Evolutionary conservation across 2,797 vertebrate species (phyloP).

Genomic region (Numenius phaeopus): DNA sequence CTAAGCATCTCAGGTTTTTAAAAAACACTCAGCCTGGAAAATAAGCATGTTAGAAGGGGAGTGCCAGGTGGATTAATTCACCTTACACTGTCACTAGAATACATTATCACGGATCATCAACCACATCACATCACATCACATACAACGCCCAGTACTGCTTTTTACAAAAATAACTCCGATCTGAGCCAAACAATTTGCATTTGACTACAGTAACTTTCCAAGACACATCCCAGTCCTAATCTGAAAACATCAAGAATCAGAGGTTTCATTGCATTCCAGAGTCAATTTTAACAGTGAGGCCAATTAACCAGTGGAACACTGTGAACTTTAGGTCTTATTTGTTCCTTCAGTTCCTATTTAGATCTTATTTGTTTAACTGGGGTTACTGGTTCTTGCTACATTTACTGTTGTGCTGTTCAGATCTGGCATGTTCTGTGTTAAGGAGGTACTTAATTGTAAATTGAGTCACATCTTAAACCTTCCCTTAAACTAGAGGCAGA

Average conservation of each 20-base stretch:
- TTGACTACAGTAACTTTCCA: neutral
- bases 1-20: neutral
- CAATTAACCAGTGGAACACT: neutral
- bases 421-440: neutral
- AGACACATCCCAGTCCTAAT: neutral
- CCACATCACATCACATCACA: neutral
- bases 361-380: neutral
- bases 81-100: neutral
- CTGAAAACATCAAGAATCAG: neutral
- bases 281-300: neutral
- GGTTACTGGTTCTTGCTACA: neutral
- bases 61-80: neutral
- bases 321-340: neutral
- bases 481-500: neutral
- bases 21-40: neutral
- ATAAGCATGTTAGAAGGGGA: neutral
- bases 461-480: neutral
- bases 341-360: neutral
- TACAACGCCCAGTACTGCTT: neutral
- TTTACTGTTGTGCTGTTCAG: neutral
- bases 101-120: accelerated
- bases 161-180: neutral
- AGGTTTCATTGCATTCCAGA: neutral
- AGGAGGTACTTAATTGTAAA: neutral
- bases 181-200: neutral